Evolutionary conservation across 2,113 vertebrate species (phyloP).

Genomic region (Hassar affinis): DNA sequence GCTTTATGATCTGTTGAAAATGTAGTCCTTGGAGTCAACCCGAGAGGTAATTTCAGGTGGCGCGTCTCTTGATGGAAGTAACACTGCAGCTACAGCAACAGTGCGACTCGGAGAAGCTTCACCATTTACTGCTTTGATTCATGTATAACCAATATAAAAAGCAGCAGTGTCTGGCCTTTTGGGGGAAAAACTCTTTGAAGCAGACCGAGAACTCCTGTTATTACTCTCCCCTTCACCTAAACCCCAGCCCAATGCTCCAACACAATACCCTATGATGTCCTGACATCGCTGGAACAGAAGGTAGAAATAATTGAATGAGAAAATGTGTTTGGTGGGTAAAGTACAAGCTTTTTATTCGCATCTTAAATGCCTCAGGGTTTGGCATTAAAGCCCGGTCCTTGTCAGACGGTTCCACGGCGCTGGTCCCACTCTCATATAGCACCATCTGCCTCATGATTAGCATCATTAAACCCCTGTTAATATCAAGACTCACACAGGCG

Average conservation of each 20-base stretch:
- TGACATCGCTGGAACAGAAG: background rate
- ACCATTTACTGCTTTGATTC: conserved; percentile 26
- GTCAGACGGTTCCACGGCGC: conserved; percentile 46
- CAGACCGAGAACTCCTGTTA: background rate
- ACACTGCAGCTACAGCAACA: background rate
- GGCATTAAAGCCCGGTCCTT: conserved; percentile 42
- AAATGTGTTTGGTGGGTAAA: conserved; percentile 8
- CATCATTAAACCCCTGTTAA: conserved; percentile 73
- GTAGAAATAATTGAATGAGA: conserved; percentile 5
- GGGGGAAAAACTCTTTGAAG: background rate
- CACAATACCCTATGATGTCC: background rate
- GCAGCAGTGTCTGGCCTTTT: background rate
- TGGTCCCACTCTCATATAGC: conserved; percentile 62
- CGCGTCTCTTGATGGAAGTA: conserved; percentile 12
- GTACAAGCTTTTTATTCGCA: conserved; percentile 35
- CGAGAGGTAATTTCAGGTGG: conserved; percentile 40
- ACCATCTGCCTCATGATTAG: conserved; percentile 76
- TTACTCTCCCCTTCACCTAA: background rate
- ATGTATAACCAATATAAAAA: conserved; percentile 30
- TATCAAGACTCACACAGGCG: conserved; percentile 57
- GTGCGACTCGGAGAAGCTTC: conserved; percentile 11
- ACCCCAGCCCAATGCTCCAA: background rate
- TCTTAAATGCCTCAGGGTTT: conserved; percentile 37
- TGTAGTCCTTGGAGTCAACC: conserved; percentile 19
- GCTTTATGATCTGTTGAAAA: conserved; percentile 42